Base-by-base conservation (phyloP, 2,797 vertebrate species). In the Tenualosa ilisha region DNA sequence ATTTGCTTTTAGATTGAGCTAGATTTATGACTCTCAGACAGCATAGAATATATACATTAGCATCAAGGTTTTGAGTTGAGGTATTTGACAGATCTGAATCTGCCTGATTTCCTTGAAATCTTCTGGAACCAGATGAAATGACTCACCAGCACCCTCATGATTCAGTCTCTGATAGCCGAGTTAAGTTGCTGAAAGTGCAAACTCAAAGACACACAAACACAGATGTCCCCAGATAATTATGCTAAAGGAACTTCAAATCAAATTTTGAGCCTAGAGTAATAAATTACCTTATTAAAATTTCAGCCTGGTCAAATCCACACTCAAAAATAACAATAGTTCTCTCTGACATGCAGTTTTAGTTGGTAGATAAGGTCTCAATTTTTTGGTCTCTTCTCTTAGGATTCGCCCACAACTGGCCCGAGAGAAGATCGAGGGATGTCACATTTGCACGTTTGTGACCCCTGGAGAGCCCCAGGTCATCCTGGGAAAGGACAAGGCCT, bases 371-470 rank as follows among this genome's bases (percentile, higher is more conserved):
- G 59, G 24, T 65, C 20, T 68, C 12, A 31, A 82, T 40, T 85
- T 84, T n/a, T 13, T 56, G 17, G 3, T 46, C 17, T 37, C 26
- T 17, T 56, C 24, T 88, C 86, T 86, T 89, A 97, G 96, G 93
- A 96, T 97, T 88, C 94, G 96, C 90, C 96, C 96, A 82, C 96
- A 97, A 86, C 93, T 97, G 89, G 96, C 96, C 90, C 96, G 96
- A 91, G 96, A 97, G 88, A 96, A 95, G 91, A 97, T 97, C 85
- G 96, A 97, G 93, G 96, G 96, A 91, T 97, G 96, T 91, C 96
- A 97, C 92, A 96, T 97, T 85, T 97, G 96, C 91, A 96, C 96
- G 1, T 96, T 94, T 43, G 95, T 97, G 84, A 97, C 95, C 51
- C 95, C 95, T 6, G 95, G 94, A n/a, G 96, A 97, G 83, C 96